Conservation (phyloP, 2,797 vertebrate genomes). For the Euphonia xanthogaster region DNA sequence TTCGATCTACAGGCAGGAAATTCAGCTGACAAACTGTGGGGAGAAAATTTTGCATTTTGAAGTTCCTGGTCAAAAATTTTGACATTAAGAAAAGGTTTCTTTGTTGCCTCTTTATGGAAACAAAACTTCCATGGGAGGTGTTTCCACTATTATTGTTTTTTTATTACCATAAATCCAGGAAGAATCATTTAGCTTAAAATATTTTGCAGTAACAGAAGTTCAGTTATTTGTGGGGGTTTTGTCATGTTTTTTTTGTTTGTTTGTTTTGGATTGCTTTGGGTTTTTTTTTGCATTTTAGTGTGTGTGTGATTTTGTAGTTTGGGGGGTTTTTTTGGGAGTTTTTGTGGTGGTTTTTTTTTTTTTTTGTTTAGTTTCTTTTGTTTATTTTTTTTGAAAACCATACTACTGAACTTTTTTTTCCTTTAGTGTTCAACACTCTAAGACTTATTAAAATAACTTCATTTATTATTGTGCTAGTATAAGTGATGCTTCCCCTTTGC, state of each 20-base stretch:
- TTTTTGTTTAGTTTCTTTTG: background rate
- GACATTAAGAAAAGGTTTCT: background rate
- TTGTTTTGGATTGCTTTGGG: background rate
- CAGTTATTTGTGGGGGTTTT: rapidly evolving
- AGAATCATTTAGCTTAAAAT: background rate
- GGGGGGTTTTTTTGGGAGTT: no score
- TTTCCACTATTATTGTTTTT: background rate
- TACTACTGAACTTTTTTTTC: background rate
- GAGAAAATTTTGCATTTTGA: background rate
- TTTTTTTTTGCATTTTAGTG: rapidly evolving
- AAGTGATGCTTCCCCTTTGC: background rate
- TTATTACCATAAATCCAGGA: background rate
- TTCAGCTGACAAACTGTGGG: rapidly evolving
- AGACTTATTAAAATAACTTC: background rate
- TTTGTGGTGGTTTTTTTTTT: background rate
- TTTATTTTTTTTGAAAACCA: background rate
- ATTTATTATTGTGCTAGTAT: background rate
- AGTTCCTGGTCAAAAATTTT: background rate
- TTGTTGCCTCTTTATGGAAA: background rate
- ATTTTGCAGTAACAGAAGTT: background rate
- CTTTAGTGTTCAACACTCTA: background rate
- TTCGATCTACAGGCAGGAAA: background rate
- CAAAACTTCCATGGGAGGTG: background rate
- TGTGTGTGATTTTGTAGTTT: background rate
- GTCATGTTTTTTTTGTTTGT: background rate